Evolutionary conservation across 2,888 invertebrate genomes (phyloP).

Genomic region (Laspeyria flexula): DNA sequence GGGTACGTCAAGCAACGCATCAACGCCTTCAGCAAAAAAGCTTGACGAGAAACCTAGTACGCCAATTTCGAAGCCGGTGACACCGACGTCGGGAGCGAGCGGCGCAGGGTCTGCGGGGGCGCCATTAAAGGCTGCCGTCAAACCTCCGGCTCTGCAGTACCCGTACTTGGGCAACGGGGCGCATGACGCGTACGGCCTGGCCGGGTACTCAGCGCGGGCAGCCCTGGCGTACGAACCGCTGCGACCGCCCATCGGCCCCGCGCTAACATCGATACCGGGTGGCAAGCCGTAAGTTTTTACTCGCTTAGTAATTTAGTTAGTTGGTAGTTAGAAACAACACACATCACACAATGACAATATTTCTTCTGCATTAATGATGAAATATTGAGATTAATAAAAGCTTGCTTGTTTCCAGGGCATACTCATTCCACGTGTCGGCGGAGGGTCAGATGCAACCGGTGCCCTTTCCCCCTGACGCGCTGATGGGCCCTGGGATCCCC

Average conservation of each 20-base stretch:
- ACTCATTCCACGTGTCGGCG: slow-evolving; percentile 97
- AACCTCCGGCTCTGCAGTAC: slow-evolving; percentile 87
- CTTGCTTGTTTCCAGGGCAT: slow-evolving; percentile 88
- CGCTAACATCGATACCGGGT: slow-evolving; percentile 90
- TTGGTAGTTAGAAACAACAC: background rate
- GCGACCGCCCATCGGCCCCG: slow-evolving; percentile 83
- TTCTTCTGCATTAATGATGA: background rate
- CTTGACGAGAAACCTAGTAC: slow-evolving; percentile 96
- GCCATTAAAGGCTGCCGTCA: slow-evolving; percentile 85
- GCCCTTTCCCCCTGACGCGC: slow-evolving; percentile 97
- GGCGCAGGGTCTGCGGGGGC: slow-evolving; percentile 86
- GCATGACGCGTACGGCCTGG: slow-evolving; percentile 80
- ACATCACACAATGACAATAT: background rate
- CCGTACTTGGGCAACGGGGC: slow-evolving; percentile 86
- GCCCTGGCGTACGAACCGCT: slow-evolving; percentile 81
- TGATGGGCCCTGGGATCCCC: slow-evolving; percentile 97
- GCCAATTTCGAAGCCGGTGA: slow-evolving; percentile 95
- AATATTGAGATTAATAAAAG: slow-evolving; percentile 2
- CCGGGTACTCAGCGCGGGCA: slow-evolving; percentile 82
- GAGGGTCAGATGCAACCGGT: slow-evolving; percentile 96
- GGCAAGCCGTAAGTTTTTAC: slow-evolving; percentile 92
- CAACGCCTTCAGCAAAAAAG: slow-evolving; percentile 95
- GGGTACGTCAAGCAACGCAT: slow-evolving; percentile 96
- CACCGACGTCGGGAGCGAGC: slow-evolving; percentile 90
- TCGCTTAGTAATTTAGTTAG: background rate